Conservation (phyloP, 2,888 invertebrate genomes). For the Clitarchus hookeri region DNA sequence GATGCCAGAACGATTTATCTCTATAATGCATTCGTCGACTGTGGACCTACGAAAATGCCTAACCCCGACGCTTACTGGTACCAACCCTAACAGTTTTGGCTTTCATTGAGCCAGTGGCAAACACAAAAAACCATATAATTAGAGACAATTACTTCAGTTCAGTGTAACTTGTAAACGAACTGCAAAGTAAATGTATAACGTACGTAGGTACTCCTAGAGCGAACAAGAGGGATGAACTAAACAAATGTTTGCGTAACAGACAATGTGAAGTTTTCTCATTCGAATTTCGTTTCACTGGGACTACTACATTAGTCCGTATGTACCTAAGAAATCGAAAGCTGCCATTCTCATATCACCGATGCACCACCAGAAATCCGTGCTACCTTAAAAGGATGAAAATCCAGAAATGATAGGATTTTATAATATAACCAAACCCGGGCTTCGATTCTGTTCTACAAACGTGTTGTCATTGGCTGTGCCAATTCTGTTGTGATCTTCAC, state of each 20-base stretch:
- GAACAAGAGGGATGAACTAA: not conserved
- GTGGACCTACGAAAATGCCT: not conserved
- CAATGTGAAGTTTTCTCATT: not conserved
- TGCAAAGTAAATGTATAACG: not conserved
- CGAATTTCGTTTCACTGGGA: not conserved
- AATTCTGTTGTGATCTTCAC: not conserved
- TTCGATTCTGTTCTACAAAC: not conserved
- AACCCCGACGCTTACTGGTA: not conserved
- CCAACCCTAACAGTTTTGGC: slow-evolving; percentile 15
- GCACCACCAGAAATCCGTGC: not conserved
- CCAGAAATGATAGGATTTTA: not conserved
- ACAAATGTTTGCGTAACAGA: not conserved
- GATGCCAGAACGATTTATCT: not conserved
- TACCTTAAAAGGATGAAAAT: not conserved
- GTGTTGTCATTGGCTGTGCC: not conserved
- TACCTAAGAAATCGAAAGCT: not conserved
- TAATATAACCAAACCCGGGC: not conserved
- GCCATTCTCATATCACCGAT: not conserved
- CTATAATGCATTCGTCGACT: slow-evolving; percentile 18
- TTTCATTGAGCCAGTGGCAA: slow-evolving; percentile 16
- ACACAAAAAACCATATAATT: not conserved
- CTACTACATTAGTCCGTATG: slow-evolving; percentile 9
- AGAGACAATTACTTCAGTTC: slow-evolving; percentile 24
- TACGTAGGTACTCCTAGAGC: slow-evolving; percentile 22
- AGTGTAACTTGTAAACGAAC: slow-evolving; percentile 29